Evolutionary conservation across 1,140 invertebrate genomes (phyloP), one percentile per base, ranked within the genome.

Genomic region (Neelides sp.): DNA sequence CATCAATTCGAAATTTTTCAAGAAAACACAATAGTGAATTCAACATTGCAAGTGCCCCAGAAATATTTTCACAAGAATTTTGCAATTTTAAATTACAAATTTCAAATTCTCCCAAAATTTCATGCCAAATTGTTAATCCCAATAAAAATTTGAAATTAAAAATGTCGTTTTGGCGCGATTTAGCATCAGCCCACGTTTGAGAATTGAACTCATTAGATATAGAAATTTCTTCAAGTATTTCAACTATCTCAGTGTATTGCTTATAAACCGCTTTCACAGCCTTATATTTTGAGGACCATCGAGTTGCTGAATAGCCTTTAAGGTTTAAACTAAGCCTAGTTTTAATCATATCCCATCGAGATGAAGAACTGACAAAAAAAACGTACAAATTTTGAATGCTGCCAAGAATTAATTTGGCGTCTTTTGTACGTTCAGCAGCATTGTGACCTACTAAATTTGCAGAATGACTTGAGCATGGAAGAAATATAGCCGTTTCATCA

Each of bases 361-460:
- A 22, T 12, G 41, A 22, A 23, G 27, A 37, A 28, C 19, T 19
- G 10, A 32, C 3, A 28, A 52, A 52, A 46, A 51, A 51, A 5
- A 15, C 17, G 23, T 45, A 36, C 4, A 51, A 24, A 27, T 36
- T 42, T 37, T 45, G 41, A 4, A 52, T 35, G 13, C 17, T 20
- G 20, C 34, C 28, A 30, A 45, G 22, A 13, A 45, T 12, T 23
- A 43, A 19, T 27, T 42, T 52, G 43, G 7, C 41, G 20, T 24
- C 22, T 4, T 37, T 26, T n/a, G 37, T 27, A 17, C 26, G 24
- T 46, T 27, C 23, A 10, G 43, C 41, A 35, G 50, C 41, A 32
- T 52, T 41, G 17, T 27, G n/a, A 27, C 40, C 23, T 12, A 52
- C 50, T 34, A 46, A 52, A 42, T 53, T 53, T 12, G 48, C 22